Conservation (phyloP, 2,113 vertebrate genomes). For the Podarcis raffonei region DNA sequence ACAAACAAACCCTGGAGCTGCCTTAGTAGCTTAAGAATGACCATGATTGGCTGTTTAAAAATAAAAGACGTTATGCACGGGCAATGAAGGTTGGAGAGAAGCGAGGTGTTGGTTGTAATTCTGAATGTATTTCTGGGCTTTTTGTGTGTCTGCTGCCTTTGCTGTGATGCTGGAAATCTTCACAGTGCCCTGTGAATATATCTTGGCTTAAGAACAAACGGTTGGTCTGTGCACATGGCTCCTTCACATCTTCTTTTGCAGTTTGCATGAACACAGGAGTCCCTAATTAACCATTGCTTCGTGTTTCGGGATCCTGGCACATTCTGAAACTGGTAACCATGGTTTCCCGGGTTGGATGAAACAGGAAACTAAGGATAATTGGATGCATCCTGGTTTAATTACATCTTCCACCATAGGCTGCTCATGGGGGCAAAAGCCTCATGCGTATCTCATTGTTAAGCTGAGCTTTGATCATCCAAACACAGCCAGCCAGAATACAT, state of each 20-base stretch:
- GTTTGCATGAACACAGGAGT: background rate
- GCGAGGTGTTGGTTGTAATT: background rate
- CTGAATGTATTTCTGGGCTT: background rate
- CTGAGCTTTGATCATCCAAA: background rate
- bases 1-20: background rate
- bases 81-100: background rate
- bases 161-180: background rate
- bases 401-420: background rate
- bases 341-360: background rate
- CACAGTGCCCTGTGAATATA: background rate
- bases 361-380: background rate
- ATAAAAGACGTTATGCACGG: background rate
- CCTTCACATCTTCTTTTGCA: background rate
- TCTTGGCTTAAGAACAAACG: background rate
- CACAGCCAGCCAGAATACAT: background rate
- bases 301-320: no score
- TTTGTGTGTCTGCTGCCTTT: background rate
- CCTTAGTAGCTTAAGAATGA: background rate
- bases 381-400: background rate
- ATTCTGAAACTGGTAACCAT: background rate
- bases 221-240: background rate
- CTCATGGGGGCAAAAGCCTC: background rate
- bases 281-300: background rate
- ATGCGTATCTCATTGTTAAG: background rate
- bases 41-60: background rate